Evolutionary conservation across 2,113 vertebrate species (phyloP).

Genomic region (Heterotis niloticus): DNA sequence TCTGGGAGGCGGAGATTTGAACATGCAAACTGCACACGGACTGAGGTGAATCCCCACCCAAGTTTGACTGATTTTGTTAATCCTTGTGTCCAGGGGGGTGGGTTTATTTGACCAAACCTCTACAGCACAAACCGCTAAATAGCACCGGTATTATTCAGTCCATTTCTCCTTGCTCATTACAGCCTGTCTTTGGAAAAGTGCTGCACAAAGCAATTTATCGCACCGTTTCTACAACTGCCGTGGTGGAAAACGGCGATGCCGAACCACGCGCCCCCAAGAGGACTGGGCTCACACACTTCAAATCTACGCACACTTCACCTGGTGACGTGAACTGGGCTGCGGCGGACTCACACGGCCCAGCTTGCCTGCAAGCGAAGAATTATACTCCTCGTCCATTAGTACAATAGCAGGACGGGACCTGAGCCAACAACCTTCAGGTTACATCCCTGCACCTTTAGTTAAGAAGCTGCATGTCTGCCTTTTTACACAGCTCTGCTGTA

Average conservation of each 20-base stretch:
- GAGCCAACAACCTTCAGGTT: no score
- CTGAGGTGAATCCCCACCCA: no score
- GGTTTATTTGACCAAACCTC: not conserved
- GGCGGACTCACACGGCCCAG: not conserved
- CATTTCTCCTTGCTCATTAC: not conserved
- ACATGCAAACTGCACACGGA: no score
- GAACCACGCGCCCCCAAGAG: not conserved
- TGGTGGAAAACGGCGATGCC: not conserved
- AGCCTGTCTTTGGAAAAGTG: not conserved
- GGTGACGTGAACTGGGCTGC: constrained; percentile 18
- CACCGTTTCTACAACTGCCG: not conserved
- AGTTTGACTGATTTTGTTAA: no score
- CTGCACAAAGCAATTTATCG: not conserved
- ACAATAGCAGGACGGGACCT: no score
- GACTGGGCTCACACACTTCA: constrained; percentile 16
- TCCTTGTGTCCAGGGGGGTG: no score
- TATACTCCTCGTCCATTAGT: no score
- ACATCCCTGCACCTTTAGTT: no score
- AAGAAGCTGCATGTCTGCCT: no score
- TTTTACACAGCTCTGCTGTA: no score
- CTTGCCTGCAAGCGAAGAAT: constrained; percentile 14
- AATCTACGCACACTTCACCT: constrained; percentile 25
- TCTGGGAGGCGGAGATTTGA: no score
- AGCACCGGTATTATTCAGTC: not conserved
- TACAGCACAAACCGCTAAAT: not conserved